Evolutionary conservation across 1,140 invertebrate species (phyloP).

Genomic region (Megalonaias nervosa): DNA sequence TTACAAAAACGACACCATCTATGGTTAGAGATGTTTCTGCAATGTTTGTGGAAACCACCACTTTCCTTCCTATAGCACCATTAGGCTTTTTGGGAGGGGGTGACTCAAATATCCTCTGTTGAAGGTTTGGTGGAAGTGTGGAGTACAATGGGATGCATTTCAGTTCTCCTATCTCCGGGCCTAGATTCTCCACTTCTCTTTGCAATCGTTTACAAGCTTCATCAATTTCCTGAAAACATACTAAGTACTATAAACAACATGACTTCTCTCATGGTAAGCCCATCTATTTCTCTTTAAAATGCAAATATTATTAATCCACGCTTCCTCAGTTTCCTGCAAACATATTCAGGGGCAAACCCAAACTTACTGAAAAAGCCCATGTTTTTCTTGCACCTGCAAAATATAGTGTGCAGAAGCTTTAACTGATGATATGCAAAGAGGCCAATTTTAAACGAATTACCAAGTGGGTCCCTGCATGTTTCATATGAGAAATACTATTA

Average conservation of each 20-base stretch:
- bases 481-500: no score
- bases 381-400: no score
- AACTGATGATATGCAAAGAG: no score
- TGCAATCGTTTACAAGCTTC: constrained; percentile 99
- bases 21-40: constrained; percentile 99
- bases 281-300: no score
- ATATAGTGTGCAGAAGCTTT: no score
- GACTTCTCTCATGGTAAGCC: no score
- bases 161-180: constrained; percentile 95
- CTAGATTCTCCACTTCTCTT: constrained; percentile 96
- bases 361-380: no score
- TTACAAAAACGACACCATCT: constrained; percentile 99
- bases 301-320: no score
- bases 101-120: constrained; percentile 98
- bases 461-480: no score
- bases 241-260: background rate
- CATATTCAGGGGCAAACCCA: no score
- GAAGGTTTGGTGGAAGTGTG: constrained; percentile 96
- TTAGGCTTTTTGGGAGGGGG: constrained; percentile 90
- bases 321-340: no score
- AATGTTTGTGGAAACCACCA: constrained; percentile 99
- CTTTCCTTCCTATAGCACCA: constrained; percentile 94
- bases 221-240: constrained; percentile 89
- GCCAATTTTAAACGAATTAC: no score
- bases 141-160: constrained; percentile 99